These are phyloP conservation scores for Anguilla rostrata DNA, from an alignment of 2,113 vertebrate genomes.

Conservation along the genomic window DNA sequence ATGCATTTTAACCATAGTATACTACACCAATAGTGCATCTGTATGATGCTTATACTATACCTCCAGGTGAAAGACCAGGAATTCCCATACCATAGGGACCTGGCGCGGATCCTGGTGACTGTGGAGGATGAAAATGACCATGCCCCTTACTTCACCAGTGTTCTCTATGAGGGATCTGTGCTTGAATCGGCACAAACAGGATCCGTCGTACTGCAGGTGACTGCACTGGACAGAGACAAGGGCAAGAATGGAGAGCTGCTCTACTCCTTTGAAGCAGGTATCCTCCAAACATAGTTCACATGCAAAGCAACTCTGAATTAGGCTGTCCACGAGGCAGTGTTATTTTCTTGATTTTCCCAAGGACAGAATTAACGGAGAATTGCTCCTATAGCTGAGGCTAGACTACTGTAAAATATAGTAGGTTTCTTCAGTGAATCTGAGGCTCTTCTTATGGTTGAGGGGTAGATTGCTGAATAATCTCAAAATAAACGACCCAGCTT, in stretches of 20 bases:
- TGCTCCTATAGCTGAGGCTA: background rate
- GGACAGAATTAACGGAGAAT: background rate
- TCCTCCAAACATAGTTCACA: slow-evolving; percentile 29
- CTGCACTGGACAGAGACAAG: slow-evolving; percentile 91
- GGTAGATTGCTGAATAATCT: background rate
- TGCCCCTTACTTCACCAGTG: slow-evolving; percentile 87
- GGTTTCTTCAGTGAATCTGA: background rate
- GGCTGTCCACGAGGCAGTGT: background rate
- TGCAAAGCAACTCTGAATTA: background rate
- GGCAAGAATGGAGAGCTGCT: slow-evolving; percentile 89
- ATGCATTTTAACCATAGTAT: background rate
- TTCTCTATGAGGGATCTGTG: slow-evolving; percentile 81
- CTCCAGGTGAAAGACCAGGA: slow-evolving; percentile 96
- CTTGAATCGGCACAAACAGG: slow-evolving; percentile 85
- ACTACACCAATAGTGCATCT: background rate
- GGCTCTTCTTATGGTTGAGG: background rate
- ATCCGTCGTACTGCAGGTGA: slow-evolving; percentile 86
- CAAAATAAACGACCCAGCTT: background rate
- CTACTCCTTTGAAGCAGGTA: slow-evolving; percentile 91
- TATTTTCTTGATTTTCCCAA: background rate
- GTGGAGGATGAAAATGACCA: slow-evolving; percentile 96
- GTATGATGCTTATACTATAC: background rate
- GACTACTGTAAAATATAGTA: background rate
- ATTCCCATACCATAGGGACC: slow-evolving; percentile 91
- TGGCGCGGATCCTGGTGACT: slow-evolving; percentile 86